Evolutionary conservation across 1,140 invertebrate genomes (phyloP).

Genomic region (Nasonia longicornis): DNA sequence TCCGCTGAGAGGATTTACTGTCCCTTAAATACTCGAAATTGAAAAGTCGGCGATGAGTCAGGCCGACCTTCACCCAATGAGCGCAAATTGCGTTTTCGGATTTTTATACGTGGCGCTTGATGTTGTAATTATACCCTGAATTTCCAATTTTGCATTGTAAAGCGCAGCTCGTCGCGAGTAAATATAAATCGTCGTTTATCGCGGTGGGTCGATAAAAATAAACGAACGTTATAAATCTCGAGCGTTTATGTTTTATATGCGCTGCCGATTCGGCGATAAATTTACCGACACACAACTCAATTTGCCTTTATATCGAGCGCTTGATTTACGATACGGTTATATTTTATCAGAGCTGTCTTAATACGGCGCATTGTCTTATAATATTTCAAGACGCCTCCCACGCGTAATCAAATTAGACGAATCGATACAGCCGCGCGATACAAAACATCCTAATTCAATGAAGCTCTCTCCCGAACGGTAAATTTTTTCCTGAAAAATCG

Average conservation of each 20-base stretch:
- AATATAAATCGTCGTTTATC: background rate
- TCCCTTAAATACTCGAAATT: constrained; percentile 11
- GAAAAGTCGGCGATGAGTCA: background rate
- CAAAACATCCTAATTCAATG: background rate
- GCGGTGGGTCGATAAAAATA: background rate
- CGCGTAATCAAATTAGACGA: too few species aligned
- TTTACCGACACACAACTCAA: background rate
- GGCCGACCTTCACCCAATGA: background rate
- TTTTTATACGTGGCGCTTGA: background rate
- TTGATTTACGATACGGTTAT: background rate
- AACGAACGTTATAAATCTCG: background rate
- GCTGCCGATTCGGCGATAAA: too few species aligned
- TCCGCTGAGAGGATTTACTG: background rate
- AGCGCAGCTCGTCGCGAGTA: background rate
- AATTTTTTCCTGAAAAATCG: background rate
- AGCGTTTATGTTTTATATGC: too few species aligned
- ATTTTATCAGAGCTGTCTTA: too few species aligned
- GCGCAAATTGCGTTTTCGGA: background rate
- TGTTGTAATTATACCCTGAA: too few species aligned
- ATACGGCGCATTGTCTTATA: too few species aligned
- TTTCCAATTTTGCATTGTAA: background rate
- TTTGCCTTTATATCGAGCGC: background rate
- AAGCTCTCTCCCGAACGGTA: background rate
- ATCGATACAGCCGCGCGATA: background rate
- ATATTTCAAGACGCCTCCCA: too few species aligned